These are phyloP conservation scores for Beris chalybata DNA, from an alignment of 2,888 invertebrate species.

Conservation along the genomic window DNA sequence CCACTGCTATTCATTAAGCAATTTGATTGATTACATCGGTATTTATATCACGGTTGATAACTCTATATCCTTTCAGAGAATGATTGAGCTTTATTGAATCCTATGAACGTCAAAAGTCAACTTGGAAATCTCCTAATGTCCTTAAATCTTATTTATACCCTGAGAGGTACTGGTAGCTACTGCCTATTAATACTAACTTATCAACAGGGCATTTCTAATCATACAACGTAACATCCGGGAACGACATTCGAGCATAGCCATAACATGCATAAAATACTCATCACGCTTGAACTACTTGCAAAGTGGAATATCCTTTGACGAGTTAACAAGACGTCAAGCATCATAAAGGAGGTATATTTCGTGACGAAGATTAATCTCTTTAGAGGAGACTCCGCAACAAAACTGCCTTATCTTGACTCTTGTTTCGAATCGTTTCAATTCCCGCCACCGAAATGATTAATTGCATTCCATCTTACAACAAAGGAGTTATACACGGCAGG, in stretches of 20 bases:
- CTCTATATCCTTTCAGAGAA: too few relatives aligned
- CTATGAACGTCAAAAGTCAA: too few relatives aligned
- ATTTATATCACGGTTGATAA: too few relatives aligned
- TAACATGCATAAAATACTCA: neutral
- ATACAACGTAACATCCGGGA: too few relatives aligned
- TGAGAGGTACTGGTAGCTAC: too few relatives aligned
- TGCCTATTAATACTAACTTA: too few relatives aligned
- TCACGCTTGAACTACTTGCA: neutral
- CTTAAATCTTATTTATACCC: too few relatives aligned
- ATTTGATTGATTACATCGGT: too few relatives aligned
- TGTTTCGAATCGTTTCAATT: slow-evolving; percentile 9
- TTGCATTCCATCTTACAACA: slow-evolving; percentile 23
- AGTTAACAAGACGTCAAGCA: slow-evolving; percentile 31
- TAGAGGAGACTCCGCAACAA: neutral
- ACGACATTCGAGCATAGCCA: neutral
- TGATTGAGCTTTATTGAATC: too few relatives aligned
- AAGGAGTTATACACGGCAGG: slow-evolving; percentile 8
- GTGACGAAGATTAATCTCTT: slow-evolving; percentile 30
- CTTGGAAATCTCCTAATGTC: too few relatives aligned
- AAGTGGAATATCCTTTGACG: slow-evolving; percentile 10
- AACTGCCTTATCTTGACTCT: slow-evolving; percentile 14
- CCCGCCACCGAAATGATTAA: slow-evolving; percentile 18
- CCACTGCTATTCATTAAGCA: too few relatives aligned
- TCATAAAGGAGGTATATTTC: slow-evolving; percentile 30
- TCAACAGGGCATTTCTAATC: too few relatives aligned